Conservation (phyloP, 2,888 invertebrate species). For the Pterostichus madidus region DNA sequence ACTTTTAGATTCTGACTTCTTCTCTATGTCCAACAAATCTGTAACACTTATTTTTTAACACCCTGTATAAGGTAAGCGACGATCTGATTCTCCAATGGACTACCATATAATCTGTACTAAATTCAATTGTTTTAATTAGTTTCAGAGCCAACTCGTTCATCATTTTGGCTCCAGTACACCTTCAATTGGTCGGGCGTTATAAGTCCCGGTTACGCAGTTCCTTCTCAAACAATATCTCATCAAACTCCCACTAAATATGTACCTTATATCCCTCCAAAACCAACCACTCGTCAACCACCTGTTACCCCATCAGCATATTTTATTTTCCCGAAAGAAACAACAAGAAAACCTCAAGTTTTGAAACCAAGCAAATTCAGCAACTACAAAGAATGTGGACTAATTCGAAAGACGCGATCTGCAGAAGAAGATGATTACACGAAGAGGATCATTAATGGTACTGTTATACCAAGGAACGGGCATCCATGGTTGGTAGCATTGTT, state of each 20-base stretch:
- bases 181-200: neutral
- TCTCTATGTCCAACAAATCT: no score
- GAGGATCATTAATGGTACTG: slow-evolving; percentile 35
- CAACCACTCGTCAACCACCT: neutral
- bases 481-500: slow-evolving; percentile 53
- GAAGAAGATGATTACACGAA: slow-evolving; percentile 9
- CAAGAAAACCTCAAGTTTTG: neutral
- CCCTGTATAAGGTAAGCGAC: no score
- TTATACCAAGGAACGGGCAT: slow-evolving; percentile 20
- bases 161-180: slow-evolving; percentile 4
- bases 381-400: slow-evolving; percentile 40
- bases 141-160: neutral
- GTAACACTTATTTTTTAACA: no score
- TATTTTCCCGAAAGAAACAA: neutral
- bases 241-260: neutral
- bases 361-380: slow-evolving; percentile 5
- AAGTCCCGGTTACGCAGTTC: neutral
- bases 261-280: neutral
- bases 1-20: no score
- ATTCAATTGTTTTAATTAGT: neutral
- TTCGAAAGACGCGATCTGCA: slow-evolving; percentile 17
- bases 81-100: no score
- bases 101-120: no score
- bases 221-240: neutral
- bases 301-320: neutral